Evolutionary conservation across 2,888 invertebrate species (phyloP).

Genomic region (Lathronympha strigana): DNA sequence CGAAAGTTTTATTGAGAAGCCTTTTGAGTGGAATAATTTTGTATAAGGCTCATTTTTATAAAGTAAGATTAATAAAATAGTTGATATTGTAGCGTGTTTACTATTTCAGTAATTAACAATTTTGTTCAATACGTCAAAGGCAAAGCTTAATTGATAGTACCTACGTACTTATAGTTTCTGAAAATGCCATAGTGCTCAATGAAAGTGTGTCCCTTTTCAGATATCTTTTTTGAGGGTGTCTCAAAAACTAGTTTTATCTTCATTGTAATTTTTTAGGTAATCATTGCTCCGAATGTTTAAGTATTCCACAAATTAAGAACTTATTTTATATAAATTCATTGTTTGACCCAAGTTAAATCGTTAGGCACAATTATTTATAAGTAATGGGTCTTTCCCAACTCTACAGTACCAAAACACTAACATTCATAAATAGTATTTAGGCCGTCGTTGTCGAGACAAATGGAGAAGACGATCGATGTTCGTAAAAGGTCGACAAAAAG

Average conservation of each 20-base stretch:
- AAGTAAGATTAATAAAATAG: not conserved
- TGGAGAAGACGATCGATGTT: conserved; percentile 34
- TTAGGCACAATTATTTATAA: conserved; percentile 33
- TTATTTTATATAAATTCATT: conserved; percentile 5
- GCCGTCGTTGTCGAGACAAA: conserved; percentile 35
- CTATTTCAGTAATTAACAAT: not conserved
- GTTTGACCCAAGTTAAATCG: conserved; percentile 20
- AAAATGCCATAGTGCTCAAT: too few relatives aligned
- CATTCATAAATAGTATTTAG: conserved; percentile 40
- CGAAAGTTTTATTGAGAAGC: conserved; percentile 46
- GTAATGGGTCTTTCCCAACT: conserved; percentile 37
- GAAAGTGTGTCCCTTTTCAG: too few relatives aligned
- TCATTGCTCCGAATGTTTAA: not conserved
- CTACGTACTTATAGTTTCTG: too few relatives aligned
- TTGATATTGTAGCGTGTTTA: not conserved
- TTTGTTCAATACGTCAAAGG: not conserved
- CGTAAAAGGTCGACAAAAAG: conserved; percentile 25
- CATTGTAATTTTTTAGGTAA: not conserved
- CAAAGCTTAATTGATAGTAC: too few relatives aligned
- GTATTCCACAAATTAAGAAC: not conserved
- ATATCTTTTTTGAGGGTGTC: too few relatives aligned
- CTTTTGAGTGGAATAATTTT: not conserved
- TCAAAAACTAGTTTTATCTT: not conserved
- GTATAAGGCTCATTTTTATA: not conserved
- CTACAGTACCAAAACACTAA: conserved; percentile 30